phyloP scores from a whole-genome alignment of 2,888 invertebrate species.

The Pristionchus exspectatus region DNA sequence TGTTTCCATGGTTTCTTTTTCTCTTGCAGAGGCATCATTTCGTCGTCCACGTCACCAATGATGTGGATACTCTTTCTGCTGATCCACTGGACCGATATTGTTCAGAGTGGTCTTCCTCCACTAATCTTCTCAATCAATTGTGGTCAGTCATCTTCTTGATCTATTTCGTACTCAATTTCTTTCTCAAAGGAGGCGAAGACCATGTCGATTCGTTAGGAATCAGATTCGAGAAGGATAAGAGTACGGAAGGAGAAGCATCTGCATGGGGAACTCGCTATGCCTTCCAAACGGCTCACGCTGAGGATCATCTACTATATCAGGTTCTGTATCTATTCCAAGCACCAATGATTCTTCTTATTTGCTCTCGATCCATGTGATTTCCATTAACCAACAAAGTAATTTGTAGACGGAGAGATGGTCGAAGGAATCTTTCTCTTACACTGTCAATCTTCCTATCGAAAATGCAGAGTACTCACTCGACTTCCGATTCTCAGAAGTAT shows the following conservation, averaged over 20 bases:
- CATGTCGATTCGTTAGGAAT: constrained; percentile 45
- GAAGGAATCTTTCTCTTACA: constrained; percentile 40
- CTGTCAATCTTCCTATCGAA: constrained; percentile 5
- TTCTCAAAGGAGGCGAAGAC: constrained; percentile 46
- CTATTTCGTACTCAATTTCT: too few relatives aligned
- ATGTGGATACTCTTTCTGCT: constrained; percentile 24
- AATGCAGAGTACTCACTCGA: constrained; percentile 48
- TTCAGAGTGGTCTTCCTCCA: constrained; percentile 23
- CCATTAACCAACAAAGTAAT: not conserved
- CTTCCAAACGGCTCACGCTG: not conserved
- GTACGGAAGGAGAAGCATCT: constrained; percentile 34
- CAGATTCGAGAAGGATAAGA: not conserved
- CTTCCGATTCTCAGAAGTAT: constrained; percentile 54
- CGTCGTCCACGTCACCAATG: not conserved
- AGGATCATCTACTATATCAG: constrained; percentile 53
- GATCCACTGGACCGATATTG: not conserved
- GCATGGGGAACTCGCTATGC: constrained; percentile 19
- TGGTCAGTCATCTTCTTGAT: constrained; percentile 12
- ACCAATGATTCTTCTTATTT: too few relatives aligned
- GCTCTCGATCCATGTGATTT: not conserved
- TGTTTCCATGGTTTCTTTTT: constrained; percentile 33
- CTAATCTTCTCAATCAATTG: constrained; percentile 54
- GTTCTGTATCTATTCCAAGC: not conserved
- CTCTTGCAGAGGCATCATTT: not conserved
- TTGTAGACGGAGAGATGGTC: constrained; percentile 42